Base-by-base conservation (phyloP, 2,113 vertebrate species). In the Amphilophus citrinellus region DNA sequence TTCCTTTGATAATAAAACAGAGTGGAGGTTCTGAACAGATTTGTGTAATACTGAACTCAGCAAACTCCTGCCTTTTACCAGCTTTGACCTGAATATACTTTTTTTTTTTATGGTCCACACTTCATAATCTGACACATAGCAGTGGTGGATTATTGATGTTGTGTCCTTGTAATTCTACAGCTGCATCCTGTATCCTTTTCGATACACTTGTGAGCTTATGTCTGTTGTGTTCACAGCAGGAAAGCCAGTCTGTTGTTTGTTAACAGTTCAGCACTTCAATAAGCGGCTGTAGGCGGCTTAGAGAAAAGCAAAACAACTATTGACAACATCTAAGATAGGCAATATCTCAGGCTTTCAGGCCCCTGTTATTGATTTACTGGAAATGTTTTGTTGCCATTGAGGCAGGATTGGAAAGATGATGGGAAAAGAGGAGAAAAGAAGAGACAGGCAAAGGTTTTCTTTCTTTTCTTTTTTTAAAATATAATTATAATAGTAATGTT, bases 301-400 rank as follows among this genome's bases (percentile, higher is more conserved):
- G 56, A 76, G 65, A 78, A 82, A 68, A 83, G 44, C 44, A 62
- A 79, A 82, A 57, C 53, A 61, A 80, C 73, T 92, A 93, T 83
- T 77, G 86, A 89, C 89, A 47, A 63, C 47, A 60, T 81, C n/a
- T 66, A 22, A 86, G 44, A 65, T 39, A 4, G 82, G n/a, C 61
- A 24, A 77, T 89, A 88, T 82, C 77, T 87, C 77, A 18, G 39
- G 61, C 73, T 79, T 71, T 58, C 86, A 89, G 78, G 20, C 60
- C 0, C 11, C 32, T 14, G 32, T 30, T 66, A 87, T 90, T 4
- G 82, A 90, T 87, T 73, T 82, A 35, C 22, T 82, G 76, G 35
- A 77, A 84, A 79, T 77, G 44, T 75, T 87, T 88, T 77, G 82
- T 73, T 83, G 65, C 56, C 10, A 61, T 84, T 58, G 59, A 81